Evolutionary conservation across 2,113 vertebrate species (phyloP), one percentile per base, ranked within the genome.

Genomic region (Eptatretus burgeri): DNA sequence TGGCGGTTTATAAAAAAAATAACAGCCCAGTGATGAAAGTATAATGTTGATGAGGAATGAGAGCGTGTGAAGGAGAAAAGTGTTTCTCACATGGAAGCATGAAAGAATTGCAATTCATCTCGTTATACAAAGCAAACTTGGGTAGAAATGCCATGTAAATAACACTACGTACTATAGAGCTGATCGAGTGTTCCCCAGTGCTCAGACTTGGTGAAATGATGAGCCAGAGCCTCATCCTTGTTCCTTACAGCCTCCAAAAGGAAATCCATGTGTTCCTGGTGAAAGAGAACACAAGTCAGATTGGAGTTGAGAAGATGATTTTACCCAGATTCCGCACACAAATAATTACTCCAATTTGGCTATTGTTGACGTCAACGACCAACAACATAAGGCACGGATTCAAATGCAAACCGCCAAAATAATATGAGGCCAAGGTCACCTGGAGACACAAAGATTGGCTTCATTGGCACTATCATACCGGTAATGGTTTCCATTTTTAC

Each of bases 101-200:
- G 27, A 9, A 12, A 4, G 12, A 51, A 63, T 50, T 66, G 12
- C 27, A 16, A 50, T 14, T 50, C 51, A 50, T 63, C 51, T 66
- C 41, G 20, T 19, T 41, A 18, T 53, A 17, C 14, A 60, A 50
- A 10, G 51, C 51, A 19, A 20, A 16, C 20, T 12, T 9, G 18
- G 41, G 41, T 16, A 17, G 20, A 65, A 41, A 18, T 50, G 17
- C 52, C 64, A 49, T 13, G 49, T 16, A 52, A 18, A 9, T 49
- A 11, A 49, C 41, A 19, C 7, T 12, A 72, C 87, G 85, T 71
- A 98, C 91, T 85, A 73, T 88, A 98, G 62, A 98, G 80, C 72
- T 98, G 89, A 74, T 98, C 89, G 1, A 98, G 85, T 69, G 91
- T 98, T 13, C 88, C 91, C 91, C 91, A 95, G 72, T 98, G 87